Evolutionary conservation across 2,113 vertebrate species (phyloP), one percentile per base, ranked within the genome.

Genomic region (Nyctibius bracteatus): DNA sequence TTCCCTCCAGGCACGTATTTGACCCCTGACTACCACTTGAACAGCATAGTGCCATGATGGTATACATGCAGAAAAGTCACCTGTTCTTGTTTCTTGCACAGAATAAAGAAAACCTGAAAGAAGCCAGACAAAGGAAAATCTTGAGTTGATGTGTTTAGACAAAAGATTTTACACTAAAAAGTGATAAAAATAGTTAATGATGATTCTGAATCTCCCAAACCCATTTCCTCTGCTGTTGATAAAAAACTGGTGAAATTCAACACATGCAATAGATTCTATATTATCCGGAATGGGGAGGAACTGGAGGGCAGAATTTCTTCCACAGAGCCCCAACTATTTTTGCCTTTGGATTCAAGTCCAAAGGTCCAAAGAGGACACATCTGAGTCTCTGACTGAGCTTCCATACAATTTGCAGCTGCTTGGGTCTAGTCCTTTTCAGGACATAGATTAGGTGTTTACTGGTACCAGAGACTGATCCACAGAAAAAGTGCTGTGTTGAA

Each of bases 51-150:
- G 81, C 93, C 96, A 5, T 99, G 99, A 88, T 99, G 98, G 91
- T 98, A 99, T 27, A 99, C 85, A 8, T 98, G 98, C 52, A 99
- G 98, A 91, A 99, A 99, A 4, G 98, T 98, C 88, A 98, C 94
- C 94, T 99, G 98, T 46, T 70, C 98, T 95, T 97, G 97, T 94
- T 99, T 98, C 96, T 99, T 98, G 91, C 97, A 91, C 96, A 98
- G 91, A 91, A 98, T 98, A 96, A 99, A 99, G 84, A 99, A 98
- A 23, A 99, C 27, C 98, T 99, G 94, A 82, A 89, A 95, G 37
- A 90, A 89, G 14, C 14, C 63, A 81, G 70, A 61, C 14, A 67
- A 75, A 68, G 27, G 9, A 46, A 67, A 58, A 61, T 9, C 4
- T 59, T 90, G 19, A 81, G 16, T 20, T 2, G 0, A 39, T n/a